A percentile compares a stretch with the other conserved stretches of the same genome.
These are phyloP conservation scores for Meteorus sp. DNA, from an alignment of 1,140 invertebrate genomes.

Conservation along the genomic window DNA sequence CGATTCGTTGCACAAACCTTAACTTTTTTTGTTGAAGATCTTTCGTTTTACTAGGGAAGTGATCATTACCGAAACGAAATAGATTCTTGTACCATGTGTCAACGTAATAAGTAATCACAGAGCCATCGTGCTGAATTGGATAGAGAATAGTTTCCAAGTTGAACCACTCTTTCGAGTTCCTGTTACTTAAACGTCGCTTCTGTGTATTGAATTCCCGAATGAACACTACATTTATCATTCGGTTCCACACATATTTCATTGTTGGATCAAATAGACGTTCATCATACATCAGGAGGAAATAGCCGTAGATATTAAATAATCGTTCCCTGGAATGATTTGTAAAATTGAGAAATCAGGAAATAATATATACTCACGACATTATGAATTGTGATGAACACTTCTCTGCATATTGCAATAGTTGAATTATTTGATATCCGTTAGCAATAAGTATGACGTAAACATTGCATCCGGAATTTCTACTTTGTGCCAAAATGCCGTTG, in stretches of 20 bases:
- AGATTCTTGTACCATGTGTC: constrained; percentile 67
- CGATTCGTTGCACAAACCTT: neutral
- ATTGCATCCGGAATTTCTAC: constrained; percentile 68
- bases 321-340: constrained; percentile 60
- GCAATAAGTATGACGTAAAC: constrained; percentile 72
- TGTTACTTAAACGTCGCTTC: constrained; percentile 41
- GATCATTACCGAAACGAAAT: constrained; percentile 60
- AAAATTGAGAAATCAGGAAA: too few species aligned
- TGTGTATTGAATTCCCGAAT: constrained; percentile 60
- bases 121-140: constrained; percentile 60
- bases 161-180: constrained; percentile 61
- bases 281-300: constrained; percentile 72
- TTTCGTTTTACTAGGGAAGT: constrained; percentile 65
- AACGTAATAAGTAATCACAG: constrained; percentile 61
- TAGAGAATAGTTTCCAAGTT: constrained; percentile 73
- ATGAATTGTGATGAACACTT: too few species aligned
- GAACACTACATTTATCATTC: constrained; percentile 75
- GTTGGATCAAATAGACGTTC: constrained; percentile 65
- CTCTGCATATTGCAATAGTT: constrained; percentile 71
- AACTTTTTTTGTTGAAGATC: constrained; percentile 59
- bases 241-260: constrained; percentile 75
- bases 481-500: constrained; percentile 60
- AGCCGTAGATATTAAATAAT: constrained; percentile 68
- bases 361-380: too few species aligned
- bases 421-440: constrained; percentile 68